phyloP scores from a whole-genome alignment of 2,888 invertebrate species.

The Cataglyphis cursor region DNA sequence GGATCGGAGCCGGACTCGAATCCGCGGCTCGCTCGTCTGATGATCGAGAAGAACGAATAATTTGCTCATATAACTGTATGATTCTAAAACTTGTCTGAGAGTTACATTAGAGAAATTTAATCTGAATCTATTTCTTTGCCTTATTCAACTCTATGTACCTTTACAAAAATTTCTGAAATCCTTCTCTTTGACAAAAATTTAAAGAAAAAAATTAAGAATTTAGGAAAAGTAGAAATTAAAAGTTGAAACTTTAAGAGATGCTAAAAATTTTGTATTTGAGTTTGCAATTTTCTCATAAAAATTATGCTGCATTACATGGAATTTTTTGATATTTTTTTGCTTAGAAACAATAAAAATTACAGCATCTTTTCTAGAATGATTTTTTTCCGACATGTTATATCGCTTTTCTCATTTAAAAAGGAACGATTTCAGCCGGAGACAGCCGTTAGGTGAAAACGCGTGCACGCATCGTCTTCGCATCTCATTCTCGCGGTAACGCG shows the following conservation, averaged over 20 bases:
- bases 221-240: not conserved
- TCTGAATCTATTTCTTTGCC: not conserved
- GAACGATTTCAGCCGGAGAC: not conserved
- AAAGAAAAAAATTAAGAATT: not conserved
- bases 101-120: not conserved
- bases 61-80: not conserved
- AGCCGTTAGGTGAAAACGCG: conserved; percentile 23
- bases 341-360: not conserved
- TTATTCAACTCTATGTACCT: not conserved
- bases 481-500: not conserved
- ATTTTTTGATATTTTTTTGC: not conserved
- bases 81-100: not conserved
- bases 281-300: not conserved
- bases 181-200: not conserved
- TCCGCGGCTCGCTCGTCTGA: not conserved
- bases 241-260: not conserved
- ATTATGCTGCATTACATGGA: not conserved
- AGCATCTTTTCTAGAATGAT: not conserved
- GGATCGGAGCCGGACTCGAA: not conserved
- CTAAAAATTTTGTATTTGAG: not conserved
- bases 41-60: not conserved
- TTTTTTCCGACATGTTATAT: not conserved
- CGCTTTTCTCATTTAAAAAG: not conserved
- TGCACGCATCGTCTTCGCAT: conserved; percentile 5
- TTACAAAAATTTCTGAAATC: not conserved